Conservation (phyloP, 2,888 invertebrate species). For the Macrosoma leucophasiata region DNA sequence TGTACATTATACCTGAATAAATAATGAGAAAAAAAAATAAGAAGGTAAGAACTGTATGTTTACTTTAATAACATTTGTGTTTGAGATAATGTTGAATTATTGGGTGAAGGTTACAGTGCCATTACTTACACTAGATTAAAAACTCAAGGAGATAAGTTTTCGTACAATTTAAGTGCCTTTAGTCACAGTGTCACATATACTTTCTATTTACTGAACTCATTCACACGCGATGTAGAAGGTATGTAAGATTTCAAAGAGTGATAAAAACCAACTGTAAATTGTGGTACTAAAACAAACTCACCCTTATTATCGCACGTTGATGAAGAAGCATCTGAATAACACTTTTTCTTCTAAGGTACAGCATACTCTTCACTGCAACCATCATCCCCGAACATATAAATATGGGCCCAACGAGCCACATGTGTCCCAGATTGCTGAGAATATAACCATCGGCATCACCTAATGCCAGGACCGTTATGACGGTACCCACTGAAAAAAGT, state of each 20-base stretch:
- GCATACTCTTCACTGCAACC: conserved; percentile 81
- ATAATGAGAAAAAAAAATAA: background rate
- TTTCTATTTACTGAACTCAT: conserved; percentile 15
- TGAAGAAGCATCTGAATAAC: conserved; percentile 79
- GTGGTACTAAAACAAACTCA: conserved; percentile 39
- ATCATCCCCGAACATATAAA: conserved; percentile 81
- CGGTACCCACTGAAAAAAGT: conserved; percentile 78
- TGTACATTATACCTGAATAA: background rate
- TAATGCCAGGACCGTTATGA: conserved; percentile 78
- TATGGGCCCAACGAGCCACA: conserved; percentile 81
- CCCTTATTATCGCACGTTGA: conserved; percentile 78
- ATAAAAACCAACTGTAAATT: conserved; percentile 2
- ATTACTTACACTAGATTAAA: conserved; percentile 6
- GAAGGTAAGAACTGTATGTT: conserved; percentile 8
- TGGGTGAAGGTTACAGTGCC: conserved; percentile 25
- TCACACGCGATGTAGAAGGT: conserved; percentile 12
- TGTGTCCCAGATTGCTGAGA: conserved; percentile 78
- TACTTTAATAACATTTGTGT: conserved; percentile 17
- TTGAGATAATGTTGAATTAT: conserved; percentile 19
- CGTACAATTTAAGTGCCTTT: no score
- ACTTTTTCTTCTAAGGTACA: conserved; percentile 79
- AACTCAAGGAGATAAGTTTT: no score
- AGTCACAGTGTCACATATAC: conserved; percentile 7
- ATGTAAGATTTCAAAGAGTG: conserved; percentile 8
- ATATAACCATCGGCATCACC: conserved; percentile 78